These are phyloP conservation scores for Ciconia boyciana DNA, from an alignment of 2,113 vertebrate genomes.

Conservation along the genomic window DNA sequence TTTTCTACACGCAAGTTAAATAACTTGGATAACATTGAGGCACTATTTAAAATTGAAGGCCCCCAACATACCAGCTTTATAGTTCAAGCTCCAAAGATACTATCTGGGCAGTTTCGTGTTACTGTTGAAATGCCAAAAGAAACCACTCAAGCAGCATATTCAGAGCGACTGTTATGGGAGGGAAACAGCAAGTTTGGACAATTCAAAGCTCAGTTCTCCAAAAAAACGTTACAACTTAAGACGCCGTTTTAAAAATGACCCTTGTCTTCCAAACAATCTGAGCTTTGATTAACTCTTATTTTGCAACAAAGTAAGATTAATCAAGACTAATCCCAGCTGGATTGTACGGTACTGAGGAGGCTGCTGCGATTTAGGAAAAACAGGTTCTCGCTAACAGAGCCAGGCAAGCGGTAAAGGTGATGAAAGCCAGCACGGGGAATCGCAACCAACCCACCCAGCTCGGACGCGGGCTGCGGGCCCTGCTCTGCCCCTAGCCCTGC, in stretches of 20 bases:
- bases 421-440: background rate
- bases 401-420: background rate
- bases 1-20: background rate
- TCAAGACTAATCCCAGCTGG: background rate
- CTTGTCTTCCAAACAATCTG: background rate
- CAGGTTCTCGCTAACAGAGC: background rate
- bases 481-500: background rate
- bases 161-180: background rate
- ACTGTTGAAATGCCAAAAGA: background rate
- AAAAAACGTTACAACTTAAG: background rate
- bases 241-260: rapidly evolving
- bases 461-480: background rate
- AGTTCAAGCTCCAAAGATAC: background rate
- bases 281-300: background rate
- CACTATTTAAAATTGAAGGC: background rate
- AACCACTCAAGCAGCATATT: background rate
- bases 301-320: background rate
- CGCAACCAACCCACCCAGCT: background rate
- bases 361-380: background rate
- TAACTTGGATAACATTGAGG: background rate
- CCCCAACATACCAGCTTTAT: background rate
- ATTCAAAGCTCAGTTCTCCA: background rate
- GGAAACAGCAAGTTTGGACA: background rate
- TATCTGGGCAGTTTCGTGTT: background rate
- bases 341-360: background rate